Conservation (phyloP, 2,113 vertebrate species). For the Elgaria multicarinata region DNA sequence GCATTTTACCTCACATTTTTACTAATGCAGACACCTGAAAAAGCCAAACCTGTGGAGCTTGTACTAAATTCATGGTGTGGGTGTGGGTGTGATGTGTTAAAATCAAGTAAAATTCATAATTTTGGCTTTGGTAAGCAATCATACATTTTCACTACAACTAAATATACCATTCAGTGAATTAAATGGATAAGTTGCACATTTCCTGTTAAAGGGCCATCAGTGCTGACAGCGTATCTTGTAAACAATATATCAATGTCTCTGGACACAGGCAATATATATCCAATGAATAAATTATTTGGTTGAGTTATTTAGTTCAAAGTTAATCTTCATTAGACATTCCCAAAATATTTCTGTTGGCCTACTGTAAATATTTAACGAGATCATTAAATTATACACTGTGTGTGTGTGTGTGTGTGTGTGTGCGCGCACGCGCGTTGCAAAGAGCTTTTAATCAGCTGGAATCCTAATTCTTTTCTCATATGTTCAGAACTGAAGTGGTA, state of each 20-base stretch:
- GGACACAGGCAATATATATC: background rate
- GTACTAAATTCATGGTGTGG: background rate
- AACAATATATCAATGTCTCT: background rate
- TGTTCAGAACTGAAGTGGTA: background rate
- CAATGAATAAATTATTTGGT: background rate
- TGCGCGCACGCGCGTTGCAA: background rate
- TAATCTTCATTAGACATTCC: constrained; percentile 5
- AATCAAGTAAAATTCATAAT: background rate
- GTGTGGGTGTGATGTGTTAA: background rate
- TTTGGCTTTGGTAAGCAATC: background rate
- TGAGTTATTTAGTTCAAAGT: background rate
- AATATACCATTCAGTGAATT: background rate
- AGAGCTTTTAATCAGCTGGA: background rate
- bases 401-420: background rate
- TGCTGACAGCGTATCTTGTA: background rate
- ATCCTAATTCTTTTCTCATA: background rate
- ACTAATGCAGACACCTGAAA: background rate
- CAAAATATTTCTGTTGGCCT: background rate
- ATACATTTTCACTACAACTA: background rate
- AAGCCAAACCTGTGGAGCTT: background rate
- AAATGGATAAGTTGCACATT: background rate
- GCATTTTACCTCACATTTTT: background rate
- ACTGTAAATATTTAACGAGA: constrained; percentile 4
- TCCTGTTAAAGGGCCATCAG: background rate
- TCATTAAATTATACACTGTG: background rate